Percentiles rank a stretch among this genome's conserved stretches.
Conservation (phyloP, 2,888 invertebrate genomes). For the Augochlorella aurata region DNA sequence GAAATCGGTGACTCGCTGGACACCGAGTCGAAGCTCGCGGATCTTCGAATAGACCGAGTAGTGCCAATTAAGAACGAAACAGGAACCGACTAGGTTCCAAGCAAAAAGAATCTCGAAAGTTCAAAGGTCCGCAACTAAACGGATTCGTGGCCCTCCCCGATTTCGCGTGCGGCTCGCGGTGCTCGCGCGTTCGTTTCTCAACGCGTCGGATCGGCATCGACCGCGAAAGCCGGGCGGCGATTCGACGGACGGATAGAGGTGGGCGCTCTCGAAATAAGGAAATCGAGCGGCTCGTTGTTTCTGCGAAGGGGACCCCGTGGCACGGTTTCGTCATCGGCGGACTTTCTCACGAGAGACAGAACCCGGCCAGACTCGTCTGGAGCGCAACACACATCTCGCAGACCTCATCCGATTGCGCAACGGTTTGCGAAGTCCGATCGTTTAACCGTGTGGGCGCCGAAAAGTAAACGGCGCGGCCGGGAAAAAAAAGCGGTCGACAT, state of each 20-base stretch:
- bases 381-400: slow-evolving; percentile 13
- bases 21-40: too few species aligned
- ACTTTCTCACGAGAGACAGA: slow-evolving; percentile 29
- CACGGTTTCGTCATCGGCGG: slow-evolving; percentile 36
- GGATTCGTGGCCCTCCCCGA: too few species aligned
- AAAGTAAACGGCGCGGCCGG: slow-evolving; percentile 27
- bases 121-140: too few species aligned
- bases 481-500: slow-evolving; percentile 35
- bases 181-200: too few species aligned
- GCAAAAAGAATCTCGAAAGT: too few species aligned
- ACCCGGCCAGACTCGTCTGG: slow-evolving; percentile 39
- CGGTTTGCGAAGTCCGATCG: slow-evolving; percentile 7
- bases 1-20: too few species aligned
- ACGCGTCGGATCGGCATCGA: too few species aligned
- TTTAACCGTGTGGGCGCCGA: slow-evolving; percentile 46
- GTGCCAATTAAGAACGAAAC: too few species aligned
- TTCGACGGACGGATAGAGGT: background rate
- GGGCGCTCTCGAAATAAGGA: slow-evolving; percentile 6
- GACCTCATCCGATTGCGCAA: slow-evolving; percentile 48
- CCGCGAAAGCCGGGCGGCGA: too few species aligned
- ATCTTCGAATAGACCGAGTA: too few species aligned
- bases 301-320: background rate
- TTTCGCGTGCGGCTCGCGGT: too few species aligned
- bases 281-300: background rate
- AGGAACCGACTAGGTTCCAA: too few species aligned